Percentiles rank a stretch among this genome's conserved stretches.
phyloP scores from a whole-genome alignment of 2,113 vertebrate species.

The Merops nubicus region DNA sequence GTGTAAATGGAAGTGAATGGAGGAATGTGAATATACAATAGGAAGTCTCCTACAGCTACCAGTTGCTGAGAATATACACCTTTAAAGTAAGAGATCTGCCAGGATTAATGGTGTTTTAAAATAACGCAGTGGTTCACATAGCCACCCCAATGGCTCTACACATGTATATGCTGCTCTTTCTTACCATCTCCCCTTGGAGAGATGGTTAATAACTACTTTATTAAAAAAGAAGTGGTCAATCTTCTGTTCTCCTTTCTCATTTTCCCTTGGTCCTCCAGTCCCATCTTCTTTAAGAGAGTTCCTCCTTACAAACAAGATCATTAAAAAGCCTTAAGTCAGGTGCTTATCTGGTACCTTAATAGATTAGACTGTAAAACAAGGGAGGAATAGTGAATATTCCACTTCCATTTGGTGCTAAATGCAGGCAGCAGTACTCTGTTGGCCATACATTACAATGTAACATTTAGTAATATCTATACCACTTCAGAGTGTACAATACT shows the following conservation, averaged over 20 bases:
- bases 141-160: neutral
- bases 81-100: neutral
- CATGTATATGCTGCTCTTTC: neutral
- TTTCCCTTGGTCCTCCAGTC: neutral
- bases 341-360: neutral
- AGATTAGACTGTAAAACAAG: neutral
- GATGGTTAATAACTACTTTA: neutral
- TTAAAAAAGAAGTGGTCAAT: neutral
- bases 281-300: neutral
- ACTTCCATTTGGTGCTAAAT: neutral
- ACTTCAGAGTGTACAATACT: neutral
- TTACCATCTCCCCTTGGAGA: neutral
- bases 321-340: neutral
- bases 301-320: neutral
- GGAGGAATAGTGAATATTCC: neutral
- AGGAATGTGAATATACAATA: neutral
- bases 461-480: neutral
- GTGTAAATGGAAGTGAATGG: neutral
- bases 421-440: neutral
- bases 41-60: neutral
- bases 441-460: neutral
- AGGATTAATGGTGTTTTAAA: neutral
- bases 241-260: neutral
- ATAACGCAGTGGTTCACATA: neutral
- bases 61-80: neutral